Evolutionary conservation across 2,797 vertebrate genomes (phyloP).

Genomic region (Spheniscus humboldti): DNA sequence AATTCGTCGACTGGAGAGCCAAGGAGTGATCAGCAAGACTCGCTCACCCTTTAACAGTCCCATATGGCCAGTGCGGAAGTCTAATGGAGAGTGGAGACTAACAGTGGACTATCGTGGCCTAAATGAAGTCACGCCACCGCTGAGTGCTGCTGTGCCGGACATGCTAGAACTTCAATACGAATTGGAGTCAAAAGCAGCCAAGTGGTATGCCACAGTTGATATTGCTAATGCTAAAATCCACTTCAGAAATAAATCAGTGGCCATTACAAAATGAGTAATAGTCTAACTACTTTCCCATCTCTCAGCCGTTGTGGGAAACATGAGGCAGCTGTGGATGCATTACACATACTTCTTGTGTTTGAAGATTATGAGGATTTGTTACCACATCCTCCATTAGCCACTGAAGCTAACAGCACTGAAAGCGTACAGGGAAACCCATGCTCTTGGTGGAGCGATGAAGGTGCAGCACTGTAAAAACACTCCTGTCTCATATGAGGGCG

Average conservation of each 20-base stretch:
- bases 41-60: too few relatives aligned
- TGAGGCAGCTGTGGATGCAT: not conserved
- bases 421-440: not conserved
- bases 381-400: not conserved
- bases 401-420: not conserved
- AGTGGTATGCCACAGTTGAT: too few relatives aligned
- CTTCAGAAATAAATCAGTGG: slow-evolving; percentile 16
- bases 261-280: not conserved
- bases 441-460: not conserved
- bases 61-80: too few relatives aligned
- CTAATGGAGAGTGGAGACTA: too few relatives aligned
- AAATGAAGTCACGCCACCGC: too few relatives aligned
- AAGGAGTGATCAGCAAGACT: too few relatives aligned
- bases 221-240: too few relatives aligned
- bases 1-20: too few relatives aligned
- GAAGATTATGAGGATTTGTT: slow-evolving; percentile 17
- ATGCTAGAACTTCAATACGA: too few relatives aligned
- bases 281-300: slow-evolving; percentile 9
- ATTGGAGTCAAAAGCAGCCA: too few relatives aligned
- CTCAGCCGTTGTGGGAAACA: not conserved
- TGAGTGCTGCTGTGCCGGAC: too few relatives aligned
- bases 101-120: too few relatives aligned
- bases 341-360: not conserved
- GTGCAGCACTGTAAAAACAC: not conserved
- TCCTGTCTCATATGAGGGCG: not conserved